Base-by-base conservation (phyloP, 2,113 vertebrate species). In the Coryphaenoides rupestris region DNA sequence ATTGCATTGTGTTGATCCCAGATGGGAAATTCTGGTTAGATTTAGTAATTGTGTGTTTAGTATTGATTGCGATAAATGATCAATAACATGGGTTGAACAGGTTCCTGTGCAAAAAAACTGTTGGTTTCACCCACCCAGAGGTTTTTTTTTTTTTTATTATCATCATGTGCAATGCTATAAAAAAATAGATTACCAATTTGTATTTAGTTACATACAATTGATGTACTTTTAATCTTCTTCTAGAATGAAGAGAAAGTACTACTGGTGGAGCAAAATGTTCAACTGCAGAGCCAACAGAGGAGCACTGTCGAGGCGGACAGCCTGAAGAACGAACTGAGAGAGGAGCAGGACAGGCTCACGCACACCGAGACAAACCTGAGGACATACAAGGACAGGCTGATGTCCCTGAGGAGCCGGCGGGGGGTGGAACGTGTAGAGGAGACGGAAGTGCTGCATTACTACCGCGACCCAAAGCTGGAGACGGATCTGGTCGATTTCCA, bases 341-440 rank as follows among this genome's bases (percentile, higher is more conserved):
- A 94, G 0, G 95, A 98, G 79, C 90, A 75, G 52, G 86, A 76
- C 19, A 93, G 90, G 70, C 89, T 89, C 23, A 69, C 52, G 47
- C 80, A 83, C 26, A 65, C 84, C 16, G 90, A 97, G 74, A 66
- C 55, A 0, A 76, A 93, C 6, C 80, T 98, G 72, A 89, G 86
- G 54, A 82, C 79, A 16, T 93, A 90, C 57, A 92, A 89, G 77
- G 86, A 69, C 3, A 92, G 88, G 63, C 64, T 95, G 78, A 60
- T 94, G 16, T 91, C 90, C n/a, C 79, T 98, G 65, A 94, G 89
- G 83, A 95, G 88, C 58, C 93, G 94, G 69, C 90, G 83, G 83
- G 96, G 96, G 0, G 71, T 94, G 63, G 93, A 98, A 75, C 92
- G 93, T 63, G 72, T 95, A 62, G 93, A 98, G 86, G 97, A 98